Percentiles rank a stretch among this genome's conserved stretches.
These are phyloP conservation scores for Crax fasciolata DNA, from an alignment of 2,797 vertebrate genomes.

Conservation along the genomic window DNA sequence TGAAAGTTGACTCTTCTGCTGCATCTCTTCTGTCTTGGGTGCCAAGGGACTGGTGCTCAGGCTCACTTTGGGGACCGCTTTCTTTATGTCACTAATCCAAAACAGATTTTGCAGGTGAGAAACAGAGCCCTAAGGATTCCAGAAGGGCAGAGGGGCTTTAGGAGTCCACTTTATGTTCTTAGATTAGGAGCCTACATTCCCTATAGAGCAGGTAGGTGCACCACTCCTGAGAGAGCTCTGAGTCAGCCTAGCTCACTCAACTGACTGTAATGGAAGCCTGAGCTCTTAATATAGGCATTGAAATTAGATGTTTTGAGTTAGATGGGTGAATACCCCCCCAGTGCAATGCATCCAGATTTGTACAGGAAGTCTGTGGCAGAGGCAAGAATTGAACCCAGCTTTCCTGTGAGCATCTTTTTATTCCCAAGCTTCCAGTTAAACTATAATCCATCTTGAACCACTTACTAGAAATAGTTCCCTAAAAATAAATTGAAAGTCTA, in stretches of 20 bases:
- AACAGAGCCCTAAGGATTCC: background rate
- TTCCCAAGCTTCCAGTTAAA: conserved; percentile 63
- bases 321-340: background rate
- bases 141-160: background rate
- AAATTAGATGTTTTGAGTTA: conserved; percentile 55
- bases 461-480: conserved; percentile 62
- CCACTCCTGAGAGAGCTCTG: background rate
- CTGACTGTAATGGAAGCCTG: conserved; percentile 22
- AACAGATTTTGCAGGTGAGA: background rate
- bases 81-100: background rate
- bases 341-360: conserved; percentile 25
- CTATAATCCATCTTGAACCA: conserved; percentile 65
- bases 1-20: background rate
- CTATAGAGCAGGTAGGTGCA: accelerated
- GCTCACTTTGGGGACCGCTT: background rate
- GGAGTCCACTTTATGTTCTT: background rate
- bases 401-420: conserved; percentile 56
- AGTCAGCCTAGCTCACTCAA: background rate
- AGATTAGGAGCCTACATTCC: background rate
- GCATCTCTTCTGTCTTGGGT: background rate
- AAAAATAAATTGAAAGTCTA: conserved; percentile 69
- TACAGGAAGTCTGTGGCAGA: conserved; percentile 73
- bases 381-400: conserved; percentile 76
- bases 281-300: conserved; percentile 31
- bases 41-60: background rate